Conservation (phyloP, 2,888 invertebrate species). For the Eledona agricola region DNA sequence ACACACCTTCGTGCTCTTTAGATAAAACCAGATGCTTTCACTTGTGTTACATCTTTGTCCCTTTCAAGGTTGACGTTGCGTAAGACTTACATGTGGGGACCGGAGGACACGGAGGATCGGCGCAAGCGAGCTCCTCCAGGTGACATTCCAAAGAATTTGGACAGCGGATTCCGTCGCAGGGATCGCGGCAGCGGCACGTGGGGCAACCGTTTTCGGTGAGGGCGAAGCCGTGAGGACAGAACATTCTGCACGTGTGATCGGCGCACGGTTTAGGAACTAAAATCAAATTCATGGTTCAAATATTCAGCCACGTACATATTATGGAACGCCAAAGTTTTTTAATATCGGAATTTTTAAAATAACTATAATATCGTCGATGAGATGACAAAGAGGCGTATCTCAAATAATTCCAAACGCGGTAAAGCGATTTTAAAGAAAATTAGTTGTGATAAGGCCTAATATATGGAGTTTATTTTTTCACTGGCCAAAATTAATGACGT, state of each 20-base stretch:
- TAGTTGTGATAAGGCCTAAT: too few species aligned
- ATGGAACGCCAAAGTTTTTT: too few species aligned
- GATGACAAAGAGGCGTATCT: too few species aligned
- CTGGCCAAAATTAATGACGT: too few species aligned
- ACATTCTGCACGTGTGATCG: constrained; percentile 85
- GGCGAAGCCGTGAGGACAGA: constrained; percentile 85
- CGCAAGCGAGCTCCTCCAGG: constrained; percentile 79
- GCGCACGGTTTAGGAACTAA: constrained; percentile 74
- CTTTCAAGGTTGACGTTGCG: constrained; percentile 31
- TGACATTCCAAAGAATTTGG: constrained; percentile 81
- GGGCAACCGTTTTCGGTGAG: constrained; percentile 76
- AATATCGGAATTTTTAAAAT: too few species aligned
- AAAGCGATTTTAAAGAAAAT: too few species aligned
- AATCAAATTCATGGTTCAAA: constrained; percentile 14
- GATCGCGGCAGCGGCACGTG: constrained; percentile 82
- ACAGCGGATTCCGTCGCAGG: constrained; percentile 78
- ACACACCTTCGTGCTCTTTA: constrained; percentile 37
- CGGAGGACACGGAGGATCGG: constrained; percentile 83
- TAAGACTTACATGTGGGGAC: constrained; percentile 76
- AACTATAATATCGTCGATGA: neutral
- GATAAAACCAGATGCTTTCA: constrained; percentile 23
- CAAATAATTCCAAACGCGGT: too few species aligned
- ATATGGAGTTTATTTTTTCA: too few species aligned
- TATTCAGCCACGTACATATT: too few species aligned
- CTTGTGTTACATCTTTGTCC: constrained; percentile 29